Conservation (phyloP, 2,888 invertebrate genomes). For the Masnerella sp. region DNA sequence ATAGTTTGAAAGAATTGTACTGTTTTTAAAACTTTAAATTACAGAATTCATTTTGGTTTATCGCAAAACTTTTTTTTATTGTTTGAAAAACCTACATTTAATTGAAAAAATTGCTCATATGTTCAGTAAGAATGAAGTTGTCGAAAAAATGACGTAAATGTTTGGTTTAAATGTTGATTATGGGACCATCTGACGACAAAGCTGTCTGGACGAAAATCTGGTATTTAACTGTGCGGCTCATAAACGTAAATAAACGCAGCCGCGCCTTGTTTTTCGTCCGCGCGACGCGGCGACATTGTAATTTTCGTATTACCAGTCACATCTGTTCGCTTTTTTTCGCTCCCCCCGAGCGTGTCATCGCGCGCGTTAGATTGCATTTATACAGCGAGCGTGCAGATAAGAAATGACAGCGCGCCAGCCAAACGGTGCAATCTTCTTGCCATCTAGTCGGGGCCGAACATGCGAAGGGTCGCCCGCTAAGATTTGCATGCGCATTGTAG, state of each 20-base stretch:
- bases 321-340: conserved; percentile 50
- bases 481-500: conserved; percentile 56
- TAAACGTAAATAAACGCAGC: conserved; percentile 42
- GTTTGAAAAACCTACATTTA: no score
- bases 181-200: no score
- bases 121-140: no score
- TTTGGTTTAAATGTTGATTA: no score
- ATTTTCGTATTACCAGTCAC: conserved; percentile 58
- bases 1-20: no score
- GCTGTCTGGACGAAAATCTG: no score
- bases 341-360: conserved; percentile 48
- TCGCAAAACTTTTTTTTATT: no score
- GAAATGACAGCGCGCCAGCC: conserved; percentile 67
- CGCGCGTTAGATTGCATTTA: conserved; percentile 70
- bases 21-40: no score
- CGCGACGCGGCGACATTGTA: conserved; percentile 42
- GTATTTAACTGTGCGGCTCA: conserved; percentile 45
- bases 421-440: conserved; percentile 67
- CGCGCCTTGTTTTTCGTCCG: neutral
- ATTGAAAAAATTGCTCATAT: no score
- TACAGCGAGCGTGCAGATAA: conserved; percentile 69
- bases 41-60: no score
- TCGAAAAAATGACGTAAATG: no score
- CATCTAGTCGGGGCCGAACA: conserved; percentile 60
- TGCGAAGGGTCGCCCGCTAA: conserved; percentile 53